A percentile compares a stretch with the other conserved stretches of the same genome.
These are phyloP conservation scores for Eupithecia inturbata DNA, from an alignment of 2,888 invertebrate genomes.

Conservation along the genomic window DNA sequence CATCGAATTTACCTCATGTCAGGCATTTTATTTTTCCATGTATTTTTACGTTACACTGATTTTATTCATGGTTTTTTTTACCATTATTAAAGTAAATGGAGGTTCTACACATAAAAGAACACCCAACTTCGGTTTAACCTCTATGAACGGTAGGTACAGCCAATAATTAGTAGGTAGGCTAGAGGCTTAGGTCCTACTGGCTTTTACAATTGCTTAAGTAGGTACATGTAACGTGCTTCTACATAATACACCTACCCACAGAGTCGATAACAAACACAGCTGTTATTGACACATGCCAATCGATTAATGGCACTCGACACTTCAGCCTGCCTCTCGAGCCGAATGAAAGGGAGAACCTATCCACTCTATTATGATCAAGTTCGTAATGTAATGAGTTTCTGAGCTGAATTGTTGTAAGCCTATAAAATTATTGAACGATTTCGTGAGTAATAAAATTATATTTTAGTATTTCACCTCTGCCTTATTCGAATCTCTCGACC, in stretches of 20 bases:
- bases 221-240: neutral
- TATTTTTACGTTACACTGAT: too few relatives aligned
- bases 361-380: neutral
- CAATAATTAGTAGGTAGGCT: too few relatives aligned
- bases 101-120: too few relatives aligned
- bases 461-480: neutral
- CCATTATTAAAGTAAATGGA: too few relatives aligned
- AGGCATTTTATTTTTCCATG: too few relatives aligned
- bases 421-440: neutral
- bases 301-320: slow-evolving; percentile 26
- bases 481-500: neutral
- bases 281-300: slow-evolving; percentile 31
- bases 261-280: slow-evolving; percentile 8
- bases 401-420: neutral
- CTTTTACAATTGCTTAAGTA: too few relatives aligned
- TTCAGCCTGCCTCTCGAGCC: slow-evolving; percentile 12
- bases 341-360: neutral
- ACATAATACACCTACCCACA: neutral
- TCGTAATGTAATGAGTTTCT: neutral
- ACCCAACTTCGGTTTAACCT: too few relatives aligned
- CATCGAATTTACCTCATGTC: neutral
- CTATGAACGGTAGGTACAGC: too few relatives aligned
- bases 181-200: too few relatives aligned
- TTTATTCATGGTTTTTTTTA: too few relatives aligned
- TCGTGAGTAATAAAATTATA: neutral